Conservation (phyloP, 2,797 vertebrate genomes). For the Hydrophis major region DNA sequence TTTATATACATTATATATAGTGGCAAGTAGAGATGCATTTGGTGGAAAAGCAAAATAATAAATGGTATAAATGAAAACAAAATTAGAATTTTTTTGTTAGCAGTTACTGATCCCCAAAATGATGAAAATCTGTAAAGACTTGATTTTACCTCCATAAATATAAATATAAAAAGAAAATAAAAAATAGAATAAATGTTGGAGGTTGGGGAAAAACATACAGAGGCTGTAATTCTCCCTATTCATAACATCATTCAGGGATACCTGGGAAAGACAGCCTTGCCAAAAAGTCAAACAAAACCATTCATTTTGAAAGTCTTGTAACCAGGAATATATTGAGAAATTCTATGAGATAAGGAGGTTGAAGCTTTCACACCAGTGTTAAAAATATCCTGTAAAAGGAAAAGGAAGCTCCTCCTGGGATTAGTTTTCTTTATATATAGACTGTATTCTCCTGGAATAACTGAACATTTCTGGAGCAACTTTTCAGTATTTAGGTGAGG, state of each 20-base stretch:
- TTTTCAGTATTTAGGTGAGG: too few species aligned
- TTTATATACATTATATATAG: neutral
- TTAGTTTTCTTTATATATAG: neutral
- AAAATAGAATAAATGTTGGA: neutral
- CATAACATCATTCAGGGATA: neutral
- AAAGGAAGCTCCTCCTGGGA: neutral
- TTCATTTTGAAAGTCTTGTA: neutral
- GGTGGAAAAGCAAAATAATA: neutral
- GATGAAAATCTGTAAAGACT: neutral
- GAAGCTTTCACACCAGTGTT: neutral
- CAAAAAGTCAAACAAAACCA: neutral
- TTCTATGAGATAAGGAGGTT: neutral
- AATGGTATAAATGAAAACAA: neutral
- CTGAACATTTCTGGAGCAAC: too few species aligned
- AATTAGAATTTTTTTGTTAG: neutral
- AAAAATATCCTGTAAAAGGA: neutral
- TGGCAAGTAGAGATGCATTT: neutral
- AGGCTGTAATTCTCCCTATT: neutral
- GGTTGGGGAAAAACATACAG: neutral
- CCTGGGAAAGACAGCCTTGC: neutral
- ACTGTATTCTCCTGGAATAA: too few species aligned
- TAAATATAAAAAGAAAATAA: neutral
- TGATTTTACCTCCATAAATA: neutral
- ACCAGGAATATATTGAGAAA: neutral
- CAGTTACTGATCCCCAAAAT: neutral